Percentiles rank a stretch among this genome's conserved stretches.
Evolutionary conservation across 2,888 invertebrate genomes (phyloP).

Genomic region (Neoaliturus tenellus): DNA sequence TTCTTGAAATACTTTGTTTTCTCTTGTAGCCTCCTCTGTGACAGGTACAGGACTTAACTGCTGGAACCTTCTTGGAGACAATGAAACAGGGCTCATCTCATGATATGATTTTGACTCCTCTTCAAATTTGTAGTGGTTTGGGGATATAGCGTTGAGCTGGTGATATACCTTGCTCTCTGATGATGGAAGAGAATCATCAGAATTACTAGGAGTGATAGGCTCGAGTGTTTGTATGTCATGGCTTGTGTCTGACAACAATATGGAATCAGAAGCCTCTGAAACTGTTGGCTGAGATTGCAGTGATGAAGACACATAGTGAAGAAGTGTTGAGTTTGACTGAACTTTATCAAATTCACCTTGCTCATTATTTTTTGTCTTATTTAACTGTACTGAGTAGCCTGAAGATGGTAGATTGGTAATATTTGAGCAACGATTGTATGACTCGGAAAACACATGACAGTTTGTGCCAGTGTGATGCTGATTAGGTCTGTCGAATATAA

Average conservation of each 20-base stretch:
- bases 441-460: not conserved
- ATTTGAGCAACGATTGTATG: not conserved
- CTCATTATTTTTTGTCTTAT: not conserved
- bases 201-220: not conserved
- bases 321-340: not conserved
- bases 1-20: not conserved
- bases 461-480: not conserved
- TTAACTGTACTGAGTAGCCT: not conserved
- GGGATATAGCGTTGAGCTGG: not conserved
- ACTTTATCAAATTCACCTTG: not conserved
- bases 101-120: slow-evolving; percentile 23
- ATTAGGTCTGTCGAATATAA: slow-evolving; percentile 18
- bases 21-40: not conserved
- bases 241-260: not conserved
- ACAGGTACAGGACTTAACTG: not conserved
- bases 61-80: not conserved
- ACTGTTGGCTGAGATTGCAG: not conserved
- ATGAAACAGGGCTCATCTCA: slow-evolving; percentile 14
- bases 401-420: not conserved
- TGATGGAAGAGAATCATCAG: not conserved
- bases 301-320: not conserved
- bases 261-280: not conserved
- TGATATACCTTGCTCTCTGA: slow-evolving; percentile 33
- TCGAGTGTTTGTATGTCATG: not conserved
- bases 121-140: not conserved